A percentile compares a stretch with the other conserved stretches of the same genome.
These are phyloP conservation scores for Pollimyrus isidori DNA, from an alignment of 2,113 vertebrate genomes.

Conservation along the genomic window DNA sequence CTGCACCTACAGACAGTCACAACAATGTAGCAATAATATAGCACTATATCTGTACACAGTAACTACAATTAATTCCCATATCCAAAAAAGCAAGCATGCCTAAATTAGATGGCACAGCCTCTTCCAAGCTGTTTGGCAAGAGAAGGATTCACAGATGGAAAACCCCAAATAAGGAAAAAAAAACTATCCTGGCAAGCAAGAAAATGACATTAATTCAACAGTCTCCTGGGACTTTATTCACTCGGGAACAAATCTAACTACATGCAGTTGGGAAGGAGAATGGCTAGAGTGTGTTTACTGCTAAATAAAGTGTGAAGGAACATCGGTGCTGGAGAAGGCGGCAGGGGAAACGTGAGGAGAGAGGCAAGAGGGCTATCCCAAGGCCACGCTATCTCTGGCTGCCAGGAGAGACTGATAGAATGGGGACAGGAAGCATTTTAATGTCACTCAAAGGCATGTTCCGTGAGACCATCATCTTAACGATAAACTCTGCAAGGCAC, in stretches of 20 bases:
- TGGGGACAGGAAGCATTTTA: neutral
- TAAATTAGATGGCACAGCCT: neutral
- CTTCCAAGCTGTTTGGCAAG: neutral
- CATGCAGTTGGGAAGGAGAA: neutral
- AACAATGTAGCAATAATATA: neutral
- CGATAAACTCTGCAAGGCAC: neutral
- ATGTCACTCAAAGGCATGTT: neutral
- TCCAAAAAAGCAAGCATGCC: neutral
- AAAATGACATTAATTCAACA: neutral
- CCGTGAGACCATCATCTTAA: neutral
- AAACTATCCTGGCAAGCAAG: neutral
- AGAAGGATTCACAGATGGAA: neutral
- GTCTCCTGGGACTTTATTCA: neutral
- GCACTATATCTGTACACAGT: neutral
- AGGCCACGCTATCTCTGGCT: neutral
- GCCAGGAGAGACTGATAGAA: neutral
- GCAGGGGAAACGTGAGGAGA: neutral
- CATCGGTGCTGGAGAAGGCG: neutral
- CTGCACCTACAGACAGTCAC: neutral
- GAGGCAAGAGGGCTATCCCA: neutral
- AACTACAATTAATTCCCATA: constrained; percentile 9
- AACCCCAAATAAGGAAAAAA: neutral
- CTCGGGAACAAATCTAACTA: neutral
- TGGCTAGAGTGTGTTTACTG: neutral
- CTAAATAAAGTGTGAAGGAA: neutral